Percentiles rank a stretch among this genome's conserved stretches.
phyloP scores from a whole-genome alignment of 2,888 invertebrate genomes.

The Caenorhabditis sp. region DNA sequence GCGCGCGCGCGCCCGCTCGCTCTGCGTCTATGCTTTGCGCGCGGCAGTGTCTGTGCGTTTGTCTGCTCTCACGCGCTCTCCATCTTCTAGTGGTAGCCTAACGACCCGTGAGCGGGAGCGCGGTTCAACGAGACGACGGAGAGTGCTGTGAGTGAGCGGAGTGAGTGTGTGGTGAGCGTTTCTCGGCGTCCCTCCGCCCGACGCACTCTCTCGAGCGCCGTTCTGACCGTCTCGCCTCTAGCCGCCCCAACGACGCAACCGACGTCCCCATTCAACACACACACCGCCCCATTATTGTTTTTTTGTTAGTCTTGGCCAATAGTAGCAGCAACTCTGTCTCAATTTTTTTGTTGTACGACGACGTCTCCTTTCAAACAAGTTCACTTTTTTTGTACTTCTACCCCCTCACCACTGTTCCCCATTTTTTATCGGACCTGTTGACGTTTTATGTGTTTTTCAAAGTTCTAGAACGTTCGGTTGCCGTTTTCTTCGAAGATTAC shows the following conservation, averaged over 20 bases:
- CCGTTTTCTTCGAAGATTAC: no score
- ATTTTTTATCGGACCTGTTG: no score
- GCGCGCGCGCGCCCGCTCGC: not conserved
- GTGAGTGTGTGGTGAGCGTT: conserved; percentile 1
- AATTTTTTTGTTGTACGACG: not conserved
- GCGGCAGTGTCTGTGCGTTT: conserved; percentile 13
- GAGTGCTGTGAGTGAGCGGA: not conserved
- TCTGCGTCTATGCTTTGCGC: conserved; percentile 10
- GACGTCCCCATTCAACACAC: conserved; percentile 2
- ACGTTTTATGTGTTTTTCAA: no score
- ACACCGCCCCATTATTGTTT: conserved; percentile 52
- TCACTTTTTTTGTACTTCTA: no score
- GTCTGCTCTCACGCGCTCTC: not conserved
- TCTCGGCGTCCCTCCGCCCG: conserved; percentile 16
- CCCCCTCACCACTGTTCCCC: no score
- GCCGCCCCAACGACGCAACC: conserved; percentile 9
- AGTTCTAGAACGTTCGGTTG: no score
- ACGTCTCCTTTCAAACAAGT: no score
- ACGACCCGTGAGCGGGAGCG: no score
- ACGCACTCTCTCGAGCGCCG: not conserved
- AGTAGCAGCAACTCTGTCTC: conserved; percentile 8
- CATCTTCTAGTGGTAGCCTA: no score
- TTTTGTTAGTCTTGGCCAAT: conserved; percentile 30
- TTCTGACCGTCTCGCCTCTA: conserved; percentile 11
- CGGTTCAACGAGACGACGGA: conserved; percentile 1